Percentiles rank a stretch among this genome's conserved stretches.
Conservation (phyloP, 2,888 invertebrate species). For the Pyrochroa serraticornis region DNA sequence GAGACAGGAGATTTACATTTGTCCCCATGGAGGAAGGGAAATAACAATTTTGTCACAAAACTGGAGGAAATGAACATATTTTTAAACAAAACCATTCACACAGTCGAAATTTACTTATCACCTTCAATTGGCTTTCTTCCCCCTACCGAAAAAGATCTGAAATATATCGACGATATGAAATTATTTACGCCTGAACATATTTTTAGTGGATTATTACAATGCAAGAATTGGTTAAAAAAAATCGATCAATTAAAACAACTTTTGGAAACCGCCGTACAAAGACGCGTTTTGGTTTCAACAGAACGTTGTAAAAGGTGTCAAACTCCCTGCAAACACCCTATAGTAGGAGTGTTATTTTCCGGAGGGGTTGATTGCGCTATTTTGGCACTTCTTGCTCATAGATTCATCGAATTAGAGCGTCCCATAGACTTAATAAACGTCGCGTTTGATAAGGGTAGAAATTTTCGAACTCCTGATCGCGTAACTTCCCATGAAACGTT, state of each 20-base stretch:
- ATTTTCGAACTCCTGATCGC: slow-evolving; percentile 83
- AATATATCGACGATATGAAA: slow-evolving; percentile 2
- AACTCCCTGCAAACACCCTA: slow-evolving; percentile 55
- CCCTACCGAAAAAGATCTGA: slow-evolving; percentile 25
- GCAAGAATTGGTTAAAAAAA: slow-evolving; percentile 49
- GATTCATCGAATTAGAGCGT: slow-evolving; percentile 67
- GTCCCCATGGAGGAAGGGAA: slow-evolving; percentile 56
- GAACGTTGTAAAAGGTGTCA: slow-evolving; percentile 68
- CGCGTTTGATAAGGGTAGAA: slow-evolving; percentile 73
- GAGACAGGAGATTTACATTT: slow-evolving; percentile 51
- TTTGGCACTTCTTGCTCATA: slow-evolving; percentile 79
- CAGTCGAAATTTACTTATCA: slow-evolving; percentile 20
- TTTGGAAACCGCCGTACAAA: slow-evolving; percentile 65
- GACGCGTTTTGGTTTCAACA: slow-evolving; percentile 67
- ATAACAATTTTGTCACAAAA: slow-evolving; percentile 50
- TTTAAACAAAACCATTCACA: slow-evolving; percentile 47
- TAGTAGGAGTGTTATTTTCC: slow-evolving; percentile 78
- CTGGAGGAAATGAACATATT: slow-evolving; percentile 51
- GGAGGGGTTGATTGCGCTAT: slow-evolving; percentile 97
- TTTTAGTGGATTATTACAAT: slow-evolving; percentile 50
- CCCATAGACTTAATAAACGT: slow-evolving; percentile 93
- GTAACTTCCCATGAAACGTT: slow-evolving; percentile 75
- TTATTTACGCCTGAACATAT: slow-evolving; percentile 46
- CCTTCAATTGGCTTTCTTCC: slow-evolving; percentile 1
- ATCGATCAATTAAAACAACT: slow-evolving; percentile 60